These are phyloP conservation scores for Papilio gigon DNA, from an alignment of 2,888 invertebrate species.

Conservation along the genomic window DNA sequence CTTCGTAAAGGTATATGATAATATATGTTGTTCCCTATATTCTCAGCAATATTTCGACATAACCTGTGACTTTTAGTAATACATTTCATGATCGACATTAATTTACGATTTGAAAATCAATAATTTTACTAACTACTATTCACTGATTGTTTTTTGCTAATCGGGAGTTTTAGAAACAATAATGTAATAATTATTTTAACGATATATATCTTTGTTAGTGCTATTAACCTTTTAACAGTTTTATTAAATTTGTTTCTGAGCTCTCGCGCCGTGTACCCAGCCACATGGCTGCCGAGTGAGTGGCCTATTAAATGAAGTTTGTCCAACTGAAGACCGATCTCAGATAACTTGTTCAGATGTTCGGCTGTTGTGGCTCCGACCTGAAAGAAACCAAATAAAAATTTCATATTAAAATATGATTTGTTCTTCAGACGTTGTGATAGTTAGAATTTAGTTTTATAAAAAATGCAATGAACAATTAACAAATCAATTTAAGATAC, in stretches of 20 bases:
- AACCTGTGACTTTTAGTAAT: too few species aligned
- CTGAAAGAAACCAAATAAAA: conserved; percentile 54
- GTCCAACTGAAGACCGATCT: conserved; percentile 63
- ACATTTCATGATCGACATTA: too few species aligned
- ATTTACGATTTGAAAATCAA: too few species aligned
- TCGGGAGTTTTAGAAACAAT: background rate
- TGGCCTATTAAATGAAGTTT: conserved; percentile 77
- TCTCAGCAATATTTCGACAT: too few species aligned
- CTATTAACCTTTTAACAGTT: conserved; percentile 67
- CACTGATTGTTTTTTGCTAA: background rate
- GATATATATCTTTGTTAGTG: background rate
- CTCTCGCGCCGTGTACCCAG: conserved; percentile 75
- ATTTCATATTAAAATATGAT: too few species aligned
- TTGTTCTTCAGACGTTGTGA: too few species aligned
- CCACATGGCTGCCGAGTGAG: conserved; percentile 78
- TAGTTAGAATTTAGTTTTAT: background rate
- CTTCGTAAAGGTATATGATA: too few species aligned
- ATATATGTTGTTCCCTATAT: too few species aligned
- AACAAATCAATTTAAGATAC: background rate
- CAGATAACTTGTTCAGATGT: conserved; percentile 65
- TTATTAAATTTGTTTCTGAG: conserved; percentile 71
- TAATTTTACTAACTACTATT: too few species aligned
- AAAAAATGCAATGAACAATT: background rate
- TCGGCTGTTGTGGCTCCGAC: conserved; percentile 72
- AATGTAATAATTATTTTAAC: background rate